Conservation (phyloP, 53 echinoderm and acorn worm species). For the Mesocentrotus franciscanus region DNA sequence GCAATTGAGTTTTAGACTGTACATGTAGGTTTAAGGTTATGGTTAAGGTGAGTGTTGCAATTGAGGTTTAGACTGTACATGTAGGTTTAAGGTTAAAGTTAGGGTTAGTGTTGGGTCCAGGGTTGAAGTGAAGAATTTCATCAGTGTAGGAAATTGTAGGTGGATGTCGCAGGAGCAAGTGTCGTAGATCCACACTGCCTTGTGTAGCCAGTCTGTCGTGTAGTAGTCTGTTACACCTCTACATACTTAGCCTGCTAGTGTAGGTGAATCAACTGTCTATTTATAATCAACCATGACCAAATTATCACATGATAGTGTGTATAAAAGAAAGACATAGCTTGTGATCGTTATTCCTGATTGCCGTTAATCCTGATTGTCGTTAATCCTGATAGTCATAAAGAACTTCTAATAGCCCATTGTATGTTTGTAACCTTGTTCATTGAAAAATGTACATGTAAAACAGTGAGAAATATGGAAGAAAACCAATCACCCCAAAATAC, state of each 20-base stretch:
- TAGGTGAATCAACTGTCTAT: constrained; percentile 54
- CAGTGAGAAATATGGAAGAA: no score
- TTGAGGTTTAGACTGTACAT: no score
- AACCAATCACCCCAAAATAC: no score
- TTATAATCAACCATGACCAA: constrained; percentile 54
- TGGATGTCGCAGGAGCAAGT: no score
- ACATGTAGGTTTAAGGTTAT: no score
- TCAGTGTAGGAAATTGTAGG: no score
- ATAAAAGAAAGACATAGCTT: not conserved
- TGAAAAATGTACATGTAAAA: no score
- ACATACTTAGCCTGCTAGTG: not conserved
- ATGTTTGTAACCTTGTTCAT: not conserved
- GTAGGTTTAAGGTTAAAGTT: no score
- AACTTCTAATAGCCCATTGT: not conserved
- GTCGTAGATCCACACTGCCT: not conserved
- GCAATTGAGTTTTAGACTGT: no score
- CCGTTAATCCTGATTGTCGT: not conserved
- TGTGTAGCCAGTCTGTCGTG: not conserved
- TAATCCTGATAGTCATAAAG: not conserved
- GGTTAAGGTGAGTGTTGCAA: no score
- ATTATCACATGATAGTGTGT: constrained; percentile 45
- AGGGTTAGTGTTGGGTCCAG: no score
- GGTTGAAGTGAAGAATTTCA: no score
- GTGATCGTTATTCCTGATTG: not conserved
- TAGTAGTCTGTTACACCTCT: not conserved